Percentiles rank a stretch among this genome's conserved stretches.
These are phyloP conservation scores for Chaetoderma sp. DNA, from an alignment of 2,888 invertebrate genomes.

Conservation along the genomic window DNA sequence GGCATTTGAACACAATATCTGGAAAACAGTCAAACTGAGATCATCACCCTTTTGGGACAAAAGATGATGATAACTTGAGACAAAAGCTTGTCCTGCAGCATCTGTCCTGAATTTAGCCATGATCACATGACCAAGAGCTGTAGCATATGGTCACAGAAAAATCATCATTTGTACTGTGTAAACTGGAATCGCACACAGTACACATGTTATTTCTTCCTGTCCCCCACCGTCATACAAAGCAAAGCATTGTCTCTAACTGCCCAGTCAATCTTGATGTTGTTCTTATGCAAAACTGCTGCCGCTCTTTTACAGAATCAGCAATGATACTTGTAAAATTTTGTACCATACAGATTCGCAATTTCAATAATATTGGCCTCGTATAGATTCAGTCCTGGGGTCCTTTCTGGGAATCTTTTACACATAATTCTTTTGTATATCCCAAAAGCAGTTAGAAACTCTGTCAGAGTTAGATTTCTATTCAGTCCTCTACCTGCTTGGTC, in stretches of 20 bases:
- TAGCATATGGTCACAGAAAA: too few species aligned
- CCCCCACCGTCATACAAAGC: slow-evolving; percentile 5
- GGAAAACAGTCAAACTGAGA: too few species aligned
- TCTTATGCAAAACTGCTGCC: slow-evolving; percentile 3
- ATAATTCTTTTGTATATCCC: slow-evolving; percentile 22
- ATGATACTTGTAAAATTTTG: slow-evolving; percentile 22
- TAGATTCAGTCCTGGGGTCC: slow-evolving; percentile 8
- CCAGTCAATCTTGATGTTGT: slow-evolving; percentile 23
- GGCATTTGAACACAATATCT: too few species aligned
- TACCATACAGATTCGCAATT: slow-evolving; percentile 11
- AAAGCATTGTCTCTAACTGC: slow-evolving; percentile 14
- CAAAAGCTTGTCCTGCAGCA: too few species aligned
- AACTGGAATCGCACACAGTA: too few species aligned
- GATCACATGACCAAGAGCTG: too few species aligned
- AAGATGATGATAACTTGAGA: too few species aligned
- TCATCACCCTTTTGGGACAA: too few species aligned
- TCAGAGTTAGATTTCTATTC: neutral
- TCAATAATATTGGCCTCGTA: slow-evolving; percentile 21
- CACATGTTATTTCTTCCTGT: too few species aligned
- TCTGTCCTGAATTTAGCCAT: too few species aligned
- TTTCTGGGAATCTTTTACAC: slow-evolving; percentile 1
- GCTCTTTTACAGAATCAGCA: slow-evolving; percentile 14
- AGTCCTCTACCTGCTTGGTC: slow-evolving; percentile 5
- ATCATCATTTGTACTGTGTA: too few species aligned
- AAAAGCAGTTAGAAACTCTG: slow-evolving; percentile 17